Conservation (phyloP, 2,888 invertebrate species). For the Euplagia quadripunctaria region DNA sequence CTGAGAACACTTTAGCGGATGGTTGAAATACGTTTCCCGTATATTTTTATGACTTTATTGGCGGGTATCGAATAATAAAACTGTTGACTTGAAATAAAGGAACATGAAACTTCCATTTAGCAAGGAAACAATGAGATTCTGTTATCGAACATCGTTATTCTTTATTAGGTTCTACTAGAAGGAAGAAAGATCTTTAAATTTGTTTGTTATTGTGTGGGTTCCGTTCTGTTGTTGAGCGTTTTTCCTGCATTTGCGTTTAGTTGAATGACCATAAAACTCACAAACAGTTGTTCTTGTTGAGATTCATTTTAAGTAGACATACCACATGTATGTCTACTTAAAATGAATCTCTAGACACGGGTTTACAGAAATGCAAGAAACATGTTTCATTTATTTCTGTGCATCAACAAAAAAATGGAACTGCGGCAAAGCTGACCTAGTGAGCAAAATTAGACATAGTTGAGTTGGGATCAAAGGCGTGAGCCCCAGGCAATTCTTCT, state of each 20-base stretch:
- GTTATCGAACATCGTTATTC: constrained; percentile 28
- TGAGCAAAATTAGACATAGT: constrained; percentile 57
- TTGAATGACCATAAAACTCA: constrained; percentile 16
- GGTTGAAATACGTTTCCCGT: constrained; percentile 4
- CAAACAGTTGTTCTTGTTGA: constrained; percentile 11
- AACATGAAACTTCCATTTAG: constrained; percentile 38
- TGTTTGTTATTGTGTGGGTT: constrained; percentile 15
- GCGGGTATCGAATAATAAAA: constrained; percentile 36
- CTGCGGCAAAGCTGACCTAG: constrained; percentile 56
- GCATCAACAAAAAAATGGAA: constrained; percentile 25
- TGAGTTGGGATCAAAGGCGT: constrained; percentile 53
- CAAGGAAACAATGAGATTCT: constrained; percentile 21
- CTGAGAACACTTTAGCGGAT: not conserved
- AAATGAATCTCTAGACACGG: no score
- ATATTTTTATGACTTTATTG: constrained; percentile 17
- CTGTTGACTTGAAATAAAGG: constrained; percentile 31
- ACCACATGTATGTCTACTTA: not conserved
- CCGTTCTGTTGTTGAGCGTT: constrained; percentile 10
- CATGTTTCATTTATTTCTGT: constrained; percentile 8
- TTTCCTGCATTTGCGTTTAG: constrained; percentile 19
- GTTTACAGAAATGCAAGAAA: constrained; percentile 1
- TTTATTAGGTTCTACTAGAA: constrained; percentile 24
- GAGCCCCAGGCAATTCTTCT: constrained; percentile 34
- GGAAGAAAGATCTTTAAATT: constrained; percentile 20
- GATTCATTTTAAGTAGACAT: not conserved